Percentiles rank a stretch among this genome's conserved stretches.
Evolutionary conservation across 1,140 invertebrate genomes (phyloP).

Genomic region (Diorhabda carinulata): DNA sequence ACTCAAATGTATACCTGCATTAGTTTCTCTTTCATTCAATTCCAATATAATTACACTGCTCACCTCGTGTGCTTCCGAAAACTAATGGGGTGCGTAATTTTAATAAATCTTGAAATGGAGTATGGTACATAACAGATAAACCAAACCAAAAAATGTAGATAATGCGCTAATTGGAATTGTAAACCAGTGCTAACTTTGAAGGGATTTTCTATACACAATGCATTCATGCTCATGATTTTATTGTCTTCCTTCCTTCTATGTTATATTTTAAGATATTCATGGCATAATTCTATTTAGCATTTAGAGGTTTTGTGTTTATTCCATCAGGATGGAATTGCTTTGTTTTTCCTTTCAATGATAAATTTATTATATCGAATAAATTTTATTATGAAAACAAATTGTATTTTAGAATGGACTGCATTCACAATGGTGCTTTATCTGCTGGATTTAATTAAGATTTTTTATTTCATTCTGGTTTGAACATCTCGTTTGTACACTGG

Average conservation of each 20-base stretch:
- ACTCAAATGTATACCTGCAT: no score
- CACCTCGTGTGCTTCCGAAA: no score
- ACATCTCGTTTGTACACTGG: no score
- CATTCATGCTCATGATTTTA: conserved; percentile 2
- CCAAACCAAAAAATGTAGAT: background rate
- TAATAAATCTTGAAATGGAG: no score
- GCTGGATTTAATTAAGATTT: background rate
- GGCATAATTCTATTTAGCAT: conserved; percentile 2
- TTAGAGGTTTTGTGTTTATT: background rate
- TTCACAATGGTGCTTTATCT: background rate
- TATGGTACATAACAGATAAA: no score
- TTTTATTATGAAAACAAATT: background rate
- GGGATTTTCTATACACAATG: background rate
- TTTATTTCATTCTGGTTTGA: no score
- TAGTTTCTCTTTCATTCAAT: no score
- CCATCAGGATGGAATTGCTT: background rate
- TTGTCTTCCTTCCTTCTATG: background rate
- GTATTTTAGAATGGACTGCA: background rate
- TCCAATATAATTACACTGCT: no score
- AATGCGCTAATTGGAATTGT: background rate
- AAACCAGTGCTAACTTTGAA: background rate
- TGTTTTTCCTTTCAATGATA: conserved; percentile 2
- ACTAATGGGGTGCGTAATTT: no score
- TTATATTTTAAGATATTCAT: conserved; percentile 3
- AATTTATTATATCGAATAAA: conserved; percentile 1